Base-by-base conservation (phyloP, 2,113 vertebrate genomes). In the Callospermophilus lateralis region DNA sequence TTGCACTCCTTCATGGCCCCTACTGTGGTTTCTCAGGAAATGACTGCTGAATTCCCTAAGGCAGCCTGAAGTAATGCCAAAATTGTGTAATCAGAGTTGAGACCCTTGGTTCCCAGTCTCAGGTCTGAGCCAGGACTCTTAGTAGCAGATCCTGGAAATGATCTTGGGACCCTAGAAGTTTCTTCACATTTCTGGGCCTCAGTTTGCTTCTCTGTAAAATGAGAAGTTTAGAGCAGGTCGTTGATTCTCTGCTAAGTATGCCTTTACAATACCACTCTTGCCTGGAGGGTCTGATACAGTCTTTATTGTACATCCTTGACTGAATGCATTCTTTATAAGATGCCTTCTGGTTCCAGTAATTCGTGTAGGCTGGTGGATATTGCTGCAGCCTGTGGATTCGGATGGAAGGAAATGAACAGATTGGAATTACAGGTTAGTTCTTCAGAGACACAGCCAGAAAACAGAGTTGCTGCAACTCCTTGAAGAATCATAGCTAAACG, bases 1-100 rank as follows among this genome's bases (percentile, higher is more conserved):
- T 92, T 81, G 65, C 34, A 95, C 76, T 87, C 80, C 87, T 96
- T 72, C 39, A 3, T 97, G 94, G 95, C 93, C 90, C 28, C 61
- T 76, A 30, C 92, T 94, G 96, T 61, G 93, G 94, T 92, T 97
- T 95, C 94, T 94, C 94, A 95, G 97, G 95, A 97, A 98, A 96
- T 97, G 89, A 95, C 96, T 95, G 61, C 2, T 96, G 84, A 84
- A 97, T 96, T 94, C 88, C 95, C 87, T 79, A 83, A 95, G 93
- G 93, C 58, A 42, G 90, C 19, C 78, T 4, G 74, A 92, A 20
- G n/a, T 58, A 3, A 34, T 74, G 96, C 87, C 96, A 96, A 39
- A 10, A n/a, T 93, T 78, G 77, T 84, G 34, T 81, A 94, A 94
- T 77, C 51, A 4, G 67, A 89, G 79, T 89, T 13, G 61, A 80